These are phyloP conservation scores for Camponotus vicinus DNA, from an alignment of 1,140 invertebrate genomes.

Conservation along the genomic window DNA sequence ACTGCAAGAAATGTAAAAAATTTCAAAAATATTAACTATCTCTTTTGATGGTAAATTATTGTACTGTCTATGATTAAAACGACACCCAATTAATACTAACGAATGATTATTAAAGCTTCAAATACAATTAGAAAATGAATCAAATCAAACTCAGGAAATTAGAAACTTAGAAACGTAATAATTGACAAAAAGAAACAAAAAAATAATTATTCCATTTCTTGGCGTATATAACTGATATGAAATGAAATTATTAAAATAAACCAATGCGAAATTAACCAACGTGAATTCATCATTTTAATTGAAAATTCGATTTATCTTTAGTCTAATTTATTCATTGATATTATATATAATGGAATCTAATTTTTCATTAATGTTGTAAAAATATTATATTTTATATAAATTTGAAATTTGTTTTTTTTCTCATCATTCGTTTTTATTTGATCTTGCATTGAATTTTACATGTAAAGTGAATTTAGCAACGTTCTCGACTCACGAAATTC, in stretches of 20 bases:
- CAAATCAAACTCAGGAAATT: neutral
- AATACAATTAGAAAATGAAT: slow-evolving; percentile 16
- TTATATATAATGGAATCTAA: neutral
- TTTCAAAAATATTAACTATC: neutral
- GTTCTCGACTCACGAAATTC: slow-evolving; percentile 7
- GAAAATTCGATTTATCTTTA: slow-evolving; percentile 11
- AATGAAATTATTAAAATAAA: neutral
- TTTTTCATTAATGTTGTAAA: neutral
- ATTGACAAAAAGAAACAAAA: neutral
- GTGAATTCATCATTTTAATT: neutral
- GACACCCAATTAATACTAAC: neutral
- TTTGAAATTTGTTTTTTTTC: neutral
- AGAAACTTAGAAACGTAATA: neutral
- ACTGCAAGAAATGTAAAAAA: neutral
- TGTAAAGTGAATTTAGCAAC: neutral
- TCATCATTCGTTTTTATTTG: neutral
- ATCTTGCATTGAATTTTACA: neutral
- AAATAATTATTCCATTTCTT: neutral
- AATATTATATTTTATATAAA: slow-evolving; percentile 16
- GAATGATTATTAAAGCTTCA: neutral
- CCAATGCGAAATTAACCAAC: neutral
- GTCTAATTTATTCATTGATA: neutral
- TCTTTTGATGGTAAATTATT: neutral
- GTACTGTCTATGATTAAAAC: neutral
- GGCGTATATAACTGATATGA: no score